Conservation (phyloP, 2,113 vertebrate genomes). For the Rhea pennata region DNA sequence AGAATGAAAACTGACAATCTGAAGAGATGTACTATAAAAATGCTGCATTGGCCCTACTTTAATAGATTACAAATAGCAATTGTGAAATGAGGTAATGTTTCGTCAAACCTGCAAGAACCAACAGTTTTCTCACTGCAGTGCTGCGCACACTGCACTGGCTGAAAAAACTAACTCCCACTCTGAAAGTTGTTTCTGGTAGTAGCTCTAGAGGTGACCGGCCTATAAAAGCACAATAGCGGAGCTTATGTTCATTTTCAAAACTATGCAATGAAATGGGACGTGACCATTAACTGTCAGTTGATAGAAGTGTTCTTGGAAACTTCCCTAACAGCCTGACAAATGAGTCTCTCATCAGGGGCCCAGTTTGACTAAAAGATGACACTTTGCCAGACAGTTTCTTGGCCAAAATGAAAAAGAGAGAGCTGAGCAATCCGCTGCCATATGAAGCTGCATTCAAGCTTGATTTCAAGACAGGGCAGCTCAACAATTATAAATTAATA, state of each 20-base stretch:
- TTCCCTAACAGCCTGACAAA: constrained; percentile 28
- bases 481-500: neutral
- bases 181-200: neutral
- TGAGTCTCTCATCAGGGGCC: neutral
- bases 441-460: neutral
- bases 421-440: neutral
- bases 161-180: neutral
- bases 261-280: constrained; percentile 5
- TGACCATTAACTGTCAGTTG: neutral
- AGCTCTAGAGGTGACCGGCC: neutral
- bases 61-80: neutral
- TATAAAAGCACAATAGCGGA: neutral
- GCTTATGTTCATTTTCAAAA: neutral
- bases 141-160: neutral
- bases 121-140: neutral
- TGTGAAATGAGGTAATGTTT: neutral
- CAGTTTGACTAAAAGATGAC: neutral
- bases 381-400: constrained; percentile 23
- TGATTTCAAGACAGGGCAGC: neutral
- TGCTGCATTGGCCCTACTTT: neutral
- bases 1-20: accelerated
- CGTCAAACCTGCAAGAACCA: neutral
- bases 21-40: neutral
- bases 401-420: neutral
- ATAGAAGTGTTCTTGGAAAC: neutral